Base-by-base conservation (phyloP, 2,113 vertebrate species). In the Dendropsophus ebraccatus region DNA sequence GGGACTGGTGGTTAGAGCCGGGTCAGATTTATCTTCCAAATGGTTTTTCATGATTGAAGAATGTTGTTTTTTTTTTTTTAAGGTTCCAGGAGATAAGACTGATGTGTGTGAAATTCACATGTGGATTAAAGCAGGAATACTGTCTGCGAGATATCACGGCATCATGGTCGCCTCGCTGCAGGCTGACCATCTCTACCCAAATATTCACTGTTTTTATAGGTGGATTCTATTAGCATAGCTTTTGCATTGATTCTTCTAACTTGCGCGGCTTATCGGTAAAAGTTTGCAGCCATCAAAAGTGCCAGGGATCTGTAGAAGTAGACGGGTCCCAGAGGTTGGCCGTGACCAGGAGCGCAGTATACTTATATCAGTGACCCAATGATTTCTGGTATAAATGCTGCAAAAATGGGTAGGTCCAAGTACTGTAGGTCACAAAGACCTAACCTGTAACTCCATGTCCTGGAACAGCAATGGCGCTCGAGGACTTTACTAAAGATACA, bases 11-110 rank as follows among this genome's bases (percentile, higher is more conserved):
- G 62, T 45, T 41, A 19, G 81, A 41, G 49, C 32, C 45, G 45
- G 65, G 69, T n/a, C 69, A 73, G 30, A 83, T 74, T 49, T 58
- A 83, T 83, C 82, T 58, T 83, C 69, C 50, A 74, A 74, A 83
- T 54, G 65, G 16, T 32, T 67, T 81, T 81, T 81, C 79, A 14
- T 81, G 32, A 58, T 37, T 35, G 76, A 58, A 79, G 32, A 79
- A 23, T 56, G n/a, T n/a, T n/a, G n/a, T n/a, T n/a, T n/a, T n/a
- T 77, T 52, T 77, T 54, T 11, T 32, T 58, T 54, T 56, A 21
- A 37, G 52, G 32, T 56, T 58, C 12, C 52, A 41, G 54, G 21
- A 62, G 54, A 80, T 80, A 80, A 80, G 77, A 41, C 37, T 80
- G 77, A 58, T 35, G 35, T 62, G n/a, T 58, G 49, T 11, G 76